Percentiles rank a stretch among this genome's conserved stretches.
Evolutionary conservation across 2,888 invertebrate genomes (phyloP).

Genomic region (Zhuqinia jingwanae): DNA sequence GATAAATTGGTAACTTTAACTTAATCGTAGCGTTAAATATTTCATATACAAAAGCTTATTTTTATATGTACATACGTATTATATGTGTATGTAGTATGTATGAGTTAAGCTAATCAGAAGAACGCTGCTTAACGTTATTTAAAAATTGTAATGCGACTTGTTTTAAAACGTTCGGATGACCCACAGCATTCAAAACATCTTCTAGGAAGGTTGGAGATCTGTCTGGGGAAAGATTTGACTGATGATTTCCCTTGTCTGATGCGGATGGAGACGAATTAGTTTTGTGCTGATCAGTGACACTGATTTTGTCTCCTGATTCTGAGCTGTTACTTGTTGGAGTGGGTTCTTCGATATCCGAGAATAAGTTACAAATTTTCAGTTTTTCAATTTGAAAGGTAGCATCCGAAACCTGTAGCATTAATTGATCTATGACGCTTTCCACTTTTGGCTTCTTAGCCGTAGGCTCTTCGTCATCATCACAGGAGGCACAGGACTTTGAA

Average conservation of each 20-base stretch:
- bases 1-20: slow-evolving; percentile 39
- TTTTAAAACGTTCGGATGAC: slow-evolving; percentile 75
- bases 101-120: slow-evolving; percentile 60
- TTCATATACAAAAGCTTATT: slow-evolving; percentile 44
- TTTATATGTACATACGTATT: no score
- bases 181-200: slow-evolving; percentile 76
- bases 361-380: slow-evolving; percentile 1
- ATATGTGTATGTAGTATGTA: no score
- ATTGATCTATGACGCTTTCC: background rate
- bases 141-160: slow-evolving; percentile 72
- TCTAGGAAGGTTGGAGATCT: slow-evolving; percentile 67
- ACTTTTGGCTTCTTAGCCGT: slow-evolving; percentile 4
- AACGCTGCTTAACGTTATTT: slow-evolving; percentile 67
- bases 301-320: background rate
- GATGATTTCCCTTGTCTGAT: slow-evolving; percentile 22
- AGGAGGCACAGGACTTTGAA: background rate
- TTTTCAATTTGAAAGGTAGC: slow-evolving; percentile 25
- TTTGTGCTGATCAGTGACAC: background rate
- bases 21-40: slow-evolving; percentile 7
- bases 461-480: slow-evolving; percentile 9
- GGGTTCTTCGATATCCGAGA: background rate
- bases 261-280: slow-evolving; percentile 20
- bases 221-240: slow-evolving; percentile 20
- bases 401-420: background rate
- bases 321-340: background rate